Base-by-base conservation (phyloP, 1,140 invertebrate species). In the Zaprionus davidi region DNA sequence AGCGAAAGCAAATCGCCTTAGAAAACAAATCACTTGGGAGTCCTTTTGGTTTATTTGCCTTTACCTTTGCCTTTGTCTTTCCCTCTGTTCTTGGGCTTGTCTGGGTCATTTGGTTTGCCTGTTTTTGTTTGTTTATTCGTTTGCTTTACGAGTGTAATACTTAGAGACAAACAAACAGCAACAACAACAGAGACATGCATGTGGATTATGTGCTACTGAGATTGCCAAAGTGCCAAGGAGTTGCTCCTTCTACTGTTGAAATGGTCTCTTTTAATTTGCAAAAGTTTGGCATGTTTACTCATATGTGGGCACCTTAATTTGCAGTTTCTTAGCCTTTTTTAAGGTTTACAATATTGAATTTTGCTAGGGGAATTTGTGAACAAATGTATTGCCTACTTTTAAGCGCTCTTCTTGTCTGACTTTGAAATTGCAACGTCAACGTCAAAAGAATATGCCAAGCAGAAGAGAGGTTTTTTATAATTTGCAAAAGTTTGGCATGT, bases 1-100 rank as follows among this genome's bases (percentile, higher is more conserved):
- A 88, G 69, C 77, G 60, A 68, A 76, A 76, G 67, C 57, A 66
- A 76, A 76, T 60, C 68, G 60, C 20, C 68, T 76, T 71, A 46
- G 62, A 65, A 65, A 64, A 71, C 73, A 81, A 87, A 83, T 88
- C 84, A 68, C 78, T 55, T 72, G 81, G 83, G 78, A 81, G 66
- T 53, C 74, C 69, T 71, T 81, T 62, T 22, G 77, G 57, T 49
- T 60, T 59, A 69, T 62, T 74, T 76, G 68, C 24, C 70, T 79
- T 69, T 66, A n/a, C 41, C 41, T 44, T 80, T 84, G 44, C 31
- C 41, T 62, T 74, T 76, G 68, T 17, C 70, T 77, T 66, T 63
- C 4, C 41, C 41, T 76, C 63, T 64, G 53, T 36, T 53, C 57
- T 64, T 60, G 68, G 57, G 56, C 53, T 38, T 41, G 58, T 69